phyloP scores from a whole-genome alignment of 2,888 invertebrate species.

The Bruchidius siliquastri region DNA sequence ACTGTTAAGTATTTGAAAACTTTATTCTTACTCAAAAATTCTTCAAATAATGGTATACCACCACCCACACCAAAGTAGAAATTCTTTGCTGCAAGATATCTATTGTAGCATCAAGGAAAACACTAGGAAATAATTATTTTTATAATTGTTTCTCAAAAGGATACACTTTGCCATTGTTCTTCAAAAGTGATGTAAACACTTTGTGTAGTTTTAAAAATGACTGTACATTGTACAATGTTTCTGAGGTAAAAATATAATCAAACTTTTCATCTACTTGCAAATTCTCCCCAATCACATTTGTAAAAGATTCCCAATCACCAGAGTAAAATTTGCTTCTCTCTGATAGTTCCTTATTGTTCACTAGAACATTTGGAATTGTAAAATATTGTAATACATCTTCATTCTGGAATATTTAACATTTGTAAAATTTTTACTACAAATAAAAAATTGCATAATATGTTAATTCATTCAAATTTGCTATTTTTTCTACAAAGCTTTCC shows the following conservation, averaged over 20 bases:
- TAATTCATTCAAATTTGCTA: too few species aligned
- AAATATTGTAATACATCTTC: slow-evolving; percentile 71
- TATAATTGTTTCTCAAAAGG: slow-evolving; percentile 38
- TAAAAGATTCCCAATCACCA: slow-evolving; percentile 61
- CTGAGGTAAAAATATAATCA: slow-evolving; percentile 84
- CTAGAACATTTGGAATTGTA: slow-evolving; percentile 77
- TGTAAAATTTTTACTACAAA: slow-evolving; percentile 45
- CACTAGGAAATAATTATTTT: not conserved
- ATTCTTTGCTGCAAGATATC: slow-evolving; percentile 81
- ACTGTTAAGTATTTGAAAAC: slow-evolving; percentile 54
- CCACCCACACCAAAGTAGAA: slow-evolving; percentile 97
- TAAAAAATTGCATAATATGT: too few species aligned
- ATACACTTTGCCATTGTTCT: slow-evolving; percentile 61
- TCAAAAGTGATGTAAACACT: slow-evolving; percentile 61
- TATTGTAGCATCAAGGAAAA: slow-evolving; percentile 22
- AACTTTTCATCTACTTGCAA: slow-evolving; percentile 51
- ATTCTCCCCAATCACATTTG: slow-evolving; percentile 47
- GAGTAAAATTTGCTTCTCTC: slow-evolving; percentile 56
- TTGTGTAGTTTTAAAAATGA: slow-evolving; percentile 74
- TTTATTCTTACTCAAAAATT: slow-evolving; percentile 53
- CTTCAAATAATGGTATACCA: slow-evolving; percentile 71
- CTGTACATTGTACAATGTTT: slow-evolving; percentile 84
- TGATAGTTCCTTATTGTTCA: slow-evolving; percentile 54
- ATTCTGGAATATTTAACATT: slow-evolving; percentile 60
- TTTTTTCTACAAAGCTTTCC: too few species aligned